Percentiles rank a stretch among this genome's conserved stretches.
Conservation (phyloP, 2,888 invertebrate species). For the Acronicta psi region DNA sequence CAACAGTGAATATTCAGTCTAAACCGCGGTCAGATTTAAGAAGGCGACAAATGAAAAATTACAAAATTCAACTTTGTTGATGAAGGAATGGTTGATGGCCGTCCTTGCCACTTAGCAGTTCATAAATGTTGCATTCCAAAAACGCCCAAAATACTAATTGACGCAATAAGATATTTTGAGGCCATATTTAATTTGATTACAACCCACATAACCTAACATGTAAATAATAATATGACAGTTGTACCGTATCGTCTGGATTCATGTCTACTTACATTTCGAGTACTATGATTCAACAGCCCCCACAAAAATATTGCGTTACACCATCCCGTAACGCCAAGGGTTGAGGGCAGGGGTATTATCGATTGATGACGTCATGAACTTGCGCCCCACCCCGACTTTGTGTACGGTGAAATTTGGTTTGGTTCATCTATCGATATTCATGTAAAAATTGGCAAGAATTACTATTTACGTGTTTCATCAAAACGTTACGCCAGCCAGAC, state of each 20-base stretch:
- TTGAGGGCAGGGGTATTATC: conserved; percentile 59
- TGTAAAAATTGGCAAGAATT: background rate
- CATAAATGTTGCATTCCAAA: conserved; percentile 29
- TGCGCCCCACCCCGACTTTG: conserved; percentile 52
- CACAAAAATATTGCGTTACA: conserved; percentile 66
- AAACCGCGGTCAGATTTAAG: conserved; percentile 41
- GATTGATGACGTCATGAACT: conserved; percentile 71
- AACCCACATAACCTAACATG: background rate
- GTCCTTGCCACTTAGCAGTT: conserved; percentile 49
- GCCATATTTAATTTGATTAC: no score
- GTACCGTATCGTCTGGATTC: conserved; percentile 43
- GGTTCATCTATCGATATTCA: conserved; percentile 15
- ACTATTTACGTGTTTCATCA: no score
- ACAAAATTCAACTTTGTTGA: conserved; percentile 31
- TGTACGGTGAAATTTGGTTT: conserved; percentile 30
- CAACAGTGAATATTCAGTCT: conserved; percentile 26
- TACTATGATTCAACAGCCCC: conserved; percentile 53
- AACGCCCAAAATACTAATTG: conserved; percentile 20
- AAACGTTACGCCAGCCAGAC: no score
- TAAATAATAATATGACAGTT: conserved; percentile 7
- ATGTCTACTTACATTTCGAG: conserved; percentile 45
- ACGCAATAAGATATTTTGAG: background rate
- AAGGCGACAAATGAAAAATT: conserved; percentile 19
- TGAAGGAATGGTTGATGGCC: conserved; percentile 49
- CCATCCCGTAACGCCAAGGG: conserved; percentile 59